These are phyloP conservation scores for Morpho helenor DNA, from an alignment of 2,888 invertebrate genomes.

Conservation along the genomic window DNA sequence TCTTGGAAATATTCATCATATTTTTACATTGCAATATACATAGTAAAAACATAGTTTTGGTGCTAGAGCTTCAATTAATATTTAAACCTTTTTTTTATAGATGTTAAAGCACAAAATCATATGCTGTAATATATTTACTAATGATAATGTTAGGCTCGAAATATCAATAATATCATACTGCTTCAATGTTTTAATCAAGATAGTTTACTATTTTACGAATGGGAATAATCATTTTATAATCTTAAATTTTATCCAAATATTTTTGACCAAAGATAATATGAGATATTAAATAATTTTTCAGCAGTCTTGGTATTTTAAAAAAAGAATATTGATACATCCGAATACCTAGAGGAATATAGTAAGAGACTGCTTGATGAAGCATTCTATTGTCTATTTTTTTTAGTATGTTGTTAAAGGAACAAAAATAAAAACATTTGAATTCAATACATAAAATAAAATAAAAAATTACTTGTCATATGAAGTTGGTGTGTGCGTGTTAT, in stretches of 20 bases:
- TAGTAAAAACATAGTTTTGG: slow-evolving; percentile 48
- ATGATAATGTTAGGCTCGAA: background rate
- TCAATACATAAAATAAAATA: too few species aligned
- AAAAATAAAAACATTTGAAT: too few species aligned
- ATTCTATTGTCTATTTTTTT: too few species aligned
- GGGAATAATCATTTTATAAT: background rate
- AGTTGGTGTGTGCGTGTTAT: too few species aligned
- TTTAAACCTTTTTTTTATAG: slow-evolving; percentile 38
- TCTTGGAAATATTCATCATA: background rate
- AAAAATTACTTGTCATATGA: too few species aligned
- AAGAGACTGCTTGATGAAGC: too few species aligned
- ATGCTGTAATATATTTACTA: background rate
- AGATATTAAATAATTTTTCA: background rate
- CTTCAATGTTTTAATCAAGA: background rate
- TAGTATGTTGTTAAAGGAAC: too few species aligned
- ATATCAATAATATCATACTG: slow-evolving; percentile 2
- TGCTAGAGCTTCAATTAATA: slow-evolving; percentile 63
- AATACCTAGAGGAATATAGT: too few species aligned
- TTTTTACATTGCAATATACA: background rate
- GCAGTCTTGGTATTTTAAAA: background rate
- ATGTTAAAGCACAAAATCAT: slow-evolving; percentile 46
- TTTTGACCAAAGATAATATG: slow-evolving; percentile 42
- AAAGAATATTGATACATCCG: too few species aligned
- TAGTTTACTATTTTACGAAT: too few species aligned
- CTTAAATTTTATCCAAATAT: slow-evolving; percentile 7